Evolutionary conservation across 2,797 vertebrate genomes (phyloP).

Genomic region (Sarcophilus harrisii): DNA sequence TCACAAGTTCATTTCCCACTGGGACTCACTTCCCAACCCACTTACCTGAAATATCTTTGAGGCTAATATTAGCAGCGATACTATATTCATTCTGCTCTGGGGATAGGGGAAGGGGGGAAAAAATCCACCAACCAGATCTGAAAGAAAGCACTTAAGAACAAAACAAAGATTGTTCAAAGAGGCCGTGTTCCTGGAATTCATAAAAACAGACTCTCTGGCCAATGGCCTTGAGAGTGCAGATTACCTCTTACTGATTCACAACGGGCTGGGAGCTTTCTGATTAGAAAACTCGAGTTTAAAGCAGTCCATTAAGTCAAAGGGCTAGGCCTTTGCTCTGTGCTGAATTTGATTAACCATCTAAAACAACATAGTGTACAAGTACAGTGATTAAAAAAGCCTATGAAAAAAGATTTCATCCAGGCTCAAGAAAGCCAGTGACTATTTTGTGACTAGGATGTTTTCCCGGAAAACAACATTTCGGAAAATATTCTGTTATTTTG

Average conservation of each 20-base stretch:
- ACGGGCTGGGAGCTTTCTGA: constrained; percentile 78
- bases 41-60: constrained; percentile 77
- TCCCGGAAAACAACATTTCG: constrained; percentile 56
- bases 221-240: constrained; percentile 67
- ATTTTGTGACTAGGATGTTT: constrained; percentile 57
- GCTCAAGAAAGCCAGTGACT: constrained; percentile 52
- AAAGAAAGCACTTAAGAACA: constrained; percentile 78
- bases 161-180: constrained; percentile 80
- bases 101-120: constrained; percentile 63
- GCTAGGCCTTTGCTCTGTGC: constrained; percentile 30
- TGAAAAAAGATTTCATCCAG: constrained; percentile 36
- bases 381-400: constrained; percentile 41
- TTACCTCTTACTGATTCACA: constrained; percentile 66
- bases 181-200: constrained; percentile 76
- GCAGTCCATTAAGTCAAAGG: constrained; percentile 70
- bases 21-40: constrained; percentile 74
- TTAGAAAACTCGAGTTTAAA: constrained; percentile 76
- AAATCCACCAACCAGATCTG: constrained; percentile 59
- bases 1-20: constrained; percentile 80
- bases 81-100: constrained; percentile 68
- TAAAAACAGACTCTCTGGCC: constrained; percentile 75
- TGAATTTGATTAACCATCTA: constrained; percentile 65
- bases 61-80: constrained; percentile 70
- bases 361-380: constrained; percentile 21
- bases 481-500: constrained; percentile 64